Base-by-base conservation (phyloP, 2,113 vertebrate genomes). In the Pyrgilauda ruficollis region DNA sequence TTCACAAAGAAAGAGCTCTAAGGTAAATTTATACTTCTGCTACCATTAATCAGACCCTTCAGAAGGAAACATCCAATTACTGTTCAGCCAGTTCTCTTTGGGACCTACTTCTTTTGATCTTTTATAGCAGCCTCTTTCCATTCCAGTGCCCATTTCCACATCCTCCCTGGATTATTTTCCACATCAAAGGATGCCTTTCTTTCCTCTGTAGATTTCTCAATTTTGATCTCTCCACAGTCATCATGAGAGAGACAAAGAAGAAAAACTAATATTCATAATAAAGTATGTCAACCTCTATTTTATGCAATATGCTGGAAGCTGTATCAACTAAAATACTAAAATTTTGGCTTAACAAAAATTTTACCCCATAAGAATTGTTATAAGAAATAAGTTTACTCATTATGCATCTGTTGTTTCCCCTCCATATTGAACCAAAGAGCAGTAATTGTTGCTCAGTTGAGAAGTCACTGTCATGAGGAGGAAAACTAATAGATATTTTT, bases 101-200 rank as follows among this genome's bases (percentile, higher is more conserved):
- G 95, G 91, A 82, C 49, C 39, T 89, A 26, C 81, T 96, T 87
- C 89, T 93, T 97, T 95, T 97, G 94, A 97, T 97, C 87, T 96
- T 83, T 83, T 58, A 77, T 39, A 94, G 52, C 44, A 90, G n/a
- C 15, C 33, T 92, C 47, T 83, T 93, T 96, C 86, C 53, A 72
- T 91, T 82, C 63, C 87, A 84, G 41, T 78, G 64, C 81, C 91
- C 75, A 69, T 95, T 95, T 93, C 75, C 2, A 7, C 91, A 96
- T 84, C 46, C 84, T 91, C 92, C 15, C 67, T 91, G 72, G 92
- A 90, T 94, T 94, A 95, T 84, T 89, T 93, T 96, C 78, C 64
- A 95, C 86, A 96, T 97, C 95, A 97, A 97, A 97, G 95, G 46
- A 85, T 37, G 39, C 72, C 70, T 92, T 91, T 94, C 79, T 82